phyloP scores from a whole-genome alignment of 1,140 invertebrate genomes.

The Drosophila rhopaloa region DNA sequence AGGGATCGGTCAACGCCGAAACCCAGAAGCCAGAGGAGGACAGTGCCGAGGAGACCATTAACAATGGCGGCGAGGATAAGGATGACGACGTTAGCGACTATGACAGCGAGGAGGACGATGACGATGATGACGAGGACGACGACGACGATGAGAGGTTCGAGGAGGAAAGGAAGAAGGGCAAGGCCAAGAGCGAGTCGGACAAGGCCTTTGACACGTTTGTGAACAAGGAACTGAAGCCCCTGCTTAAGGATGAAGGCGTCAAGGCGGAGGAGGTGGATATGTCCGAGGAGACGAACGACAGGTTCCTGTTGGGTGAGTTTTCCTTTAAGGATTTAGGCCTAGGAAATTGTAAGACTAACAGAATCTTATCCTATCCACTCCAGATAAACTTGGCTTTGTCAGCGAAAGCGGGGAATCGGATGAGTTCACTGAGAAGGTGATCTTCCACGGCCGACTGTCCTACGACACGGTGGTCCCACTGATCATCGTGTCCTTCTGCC shows the following conservation, averaged over 20 bases:
- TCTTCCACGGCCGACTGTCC: conserved; percentile 85
- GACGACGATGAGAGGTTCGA: conserved; percentile 64
- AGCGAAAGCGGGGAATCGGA: conserved; percentile 62
- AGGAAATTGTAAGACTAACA: no score
- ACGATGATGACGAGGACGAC: conserved; percentile 61
- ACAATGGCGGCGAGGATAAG: conserved; percentile 83
- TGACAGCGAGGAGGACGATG: conserved; percentile 64
- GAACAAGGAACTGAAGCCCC: conserved; percentile 46
- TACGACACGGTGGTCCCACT: conserved; percentile 85
- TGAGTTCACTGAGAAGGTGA: conserved; percentile 83
- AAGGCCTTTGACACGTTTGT: conserved; percentile 26
- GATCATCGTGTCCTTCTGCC: conserved; percentile 84
- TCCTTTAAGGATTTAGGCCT: not conserved
- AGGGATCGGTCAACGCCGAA: conserved; percentile 75
- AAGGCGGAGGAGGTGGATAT: conserved; percentile 78
- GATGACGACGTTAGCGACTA: conserved; percentile 59
- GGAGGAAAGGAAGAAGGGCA: conserved; percentile 73
- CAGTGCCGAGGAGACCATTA: conserved; percentile 78
- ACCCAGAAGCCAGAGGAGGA: conserved; percentile 75
- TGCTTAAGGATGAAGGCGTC: conserved; percentile 61
- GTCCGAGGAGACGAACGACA: conserved; percentile 81
- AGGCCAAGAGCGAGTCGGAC: conserved; percentile 26
- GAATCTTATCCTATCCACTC: not conserved
- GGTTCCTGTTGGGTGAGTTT: conserved; percentile 69
- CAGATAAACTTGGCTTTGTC: conserved; percentile 66